Base-by-base conservation (phyloP, 1,140 invertebrate species). In the Lucilia sericata region DNA sequence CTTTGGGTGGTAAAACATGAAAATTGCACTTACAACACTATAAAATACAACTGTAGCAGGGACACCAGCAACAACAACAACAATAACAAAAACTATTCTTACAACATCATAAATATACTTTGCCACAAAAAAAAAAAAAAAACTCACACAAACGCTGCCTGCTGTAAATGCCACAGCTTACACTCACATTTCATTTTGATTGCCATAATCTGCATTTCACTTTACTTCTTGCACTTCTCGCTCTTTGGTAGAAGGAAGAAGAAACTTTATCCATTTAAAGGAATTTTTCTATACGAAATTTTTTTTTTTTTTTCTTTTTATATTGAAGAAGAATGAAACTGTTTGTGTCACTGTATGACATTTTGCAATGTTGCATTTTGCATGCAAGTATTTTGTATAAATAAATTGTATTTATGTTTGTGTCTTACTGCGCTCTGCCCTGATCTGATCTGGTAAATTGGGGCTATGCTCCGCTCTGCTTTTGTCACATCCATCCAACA, bases 1-100 rank as follows among this genome's bases (percentile, higher is more conserved):
- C 86, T 87, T 86, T 90, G 88, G 88, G 88, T 90, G 88, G 88
- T 88, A 90, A 80, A 88, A 88, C 87, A 87, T 87, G 87, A 87
- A 86, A 88, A 86, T 88, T 87, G 83, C 84, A 85, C 83, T 86
- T 85, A 82, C 76, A 82, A 70, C 47, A 51, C 55, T 42, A 65
- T 51, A 75, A 49, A 55, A 60, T 47, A 60, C 78, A 84, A 76
- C n/a, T 13, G 5, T 13, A 42, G 70, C 60, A 74, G 25, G n/a
- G 21, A 75, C 70, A 83, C 12, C 2, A 17, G n/a, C n/a, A n/a
- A 55, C 42, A 76, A 51, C 21, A 51, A 70, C 21, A 70, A 70
- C 65, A 70, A n/a, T 70, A 30, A 30, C 25, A 30, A 30, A 30
- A 30, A 30, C 21, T 70, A 70, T 70, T 55, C n/a, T 70, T 21